Evolutionary conservation across 2,888 invertebrate genomes (phyloP), one percentile per base, ranked within the genome.

Genomic region (Hyalella azteca): DNA sequence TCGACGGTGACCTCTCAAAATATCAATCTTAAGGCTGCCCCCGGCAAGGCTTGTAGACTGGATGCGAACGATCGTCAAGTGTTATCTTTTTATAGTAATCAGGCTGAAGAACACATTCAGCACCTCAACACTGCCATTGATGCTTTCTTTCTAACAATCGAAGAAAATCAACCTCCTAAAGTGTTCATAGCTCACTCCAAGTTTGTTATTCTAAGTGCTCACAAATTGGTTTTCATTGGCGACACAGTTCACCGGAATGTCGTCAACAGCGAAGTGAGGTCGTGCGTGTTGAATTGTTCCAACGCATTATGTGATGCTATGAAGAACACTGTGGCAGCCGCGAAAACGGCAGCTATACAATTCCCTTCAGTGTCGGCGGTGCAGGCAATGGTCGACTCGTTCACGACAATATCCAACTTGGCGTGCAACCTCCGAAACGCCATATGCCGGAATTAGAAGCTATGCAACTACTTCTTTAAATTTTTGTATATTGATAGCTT

Each of bases 91-190:
- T 97, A 96, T 89, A 93, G 94, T 32, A 92, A 93, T 76, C 96
- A 97, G 88, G 92, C 94, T 39, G 92, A 94, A 49, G 93, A 93
- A 19, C 95, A 96, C 88, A 93, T 94, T 86, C 92, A 92, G 32
- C 93, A 94, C 87, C 90, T 98, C 73, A 93, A 94, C 83, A 93
- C 94, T 85, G 95, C 96, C 22, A 95, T 97, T 80, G 96, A 96
- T 86, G 95, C 95, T 0, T 97, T 98, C 89, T 91, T 97, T 73
- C 91, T 93, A 86, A 94, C 95, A 5, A 94, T 98, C 54, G 95
- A 96, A 87, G 94, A 93, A 88, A 96, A 96, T 87, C 95, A 96
- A 87, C 96, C 96, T 50, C 97, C 98, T 0, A 95, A 95, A 88
- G 93, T 89, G 77, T 97, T 97, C 88, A 92, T 97, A 78, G 95